Base-by-base conservation (phyloP, 2,888 invertebrate genomes). In the Pristionchus entomophagus region DNA sequence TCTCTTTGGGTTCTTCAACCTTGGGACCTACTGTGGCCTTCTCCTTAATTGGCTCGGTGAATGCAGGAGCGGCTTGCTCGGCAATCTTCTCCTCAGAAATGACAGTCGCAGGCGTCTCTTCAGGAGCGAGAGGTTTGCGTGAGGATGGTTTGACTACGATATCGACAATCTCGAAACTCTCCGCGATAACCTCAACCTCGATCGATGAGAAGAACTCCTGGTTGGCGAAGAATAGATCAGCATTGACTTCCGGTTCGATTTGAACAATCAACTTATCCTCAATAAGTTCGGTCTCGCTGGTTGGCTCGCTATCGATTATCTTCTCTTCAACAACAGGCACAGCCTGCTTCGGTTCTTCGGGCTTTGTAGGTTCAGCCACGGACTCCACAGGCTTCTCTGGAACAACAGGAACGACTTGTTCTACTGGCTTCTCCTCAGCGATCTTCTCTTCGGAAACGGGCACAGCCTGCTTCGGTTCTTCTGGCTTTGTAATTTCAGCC, bases 181-280 rank as follows among this genome's bases (percentile, higher is more conserved):
- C 29, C 5, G 32, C 82, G 19, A 41, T n/a, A 14, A 35, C 22
- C 35, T 41, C 29, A 3, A 22, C 29, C 26, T 35, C 80, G 41
- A 45, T 49, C n/a, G 59, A 35, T 38, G 80, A 82, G 56, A 65
- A 51, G n/a, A 73, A 53, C 5, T 86, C 38, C 4, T 32, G 19
- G 19, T 86, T 84, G 35, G 32, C 85, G 84, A 86, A 86, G 3
- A 86, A 22, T 3, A 86, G 77, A 29, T 86, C 86, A 35, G 59
- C 86, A 29, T 5, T 56, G 26, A 56, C 41, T 41, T 41, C 45
- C 14, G 85, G 32, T 41, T 83, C 78, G 19, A 19, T 38, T 17
- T 45, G 8, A 45, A 80, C 22, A 35, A 35, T 35, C 32, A 10
- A 8, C 29, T 82, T 22, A 17, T 26, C 45, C 14, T 45, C 45